These are phyloP conservation scores for Scomber japonicus DNA, from an alignment of 2,113 vertebrate genomes.

Conservation along the genomic window DNA sequence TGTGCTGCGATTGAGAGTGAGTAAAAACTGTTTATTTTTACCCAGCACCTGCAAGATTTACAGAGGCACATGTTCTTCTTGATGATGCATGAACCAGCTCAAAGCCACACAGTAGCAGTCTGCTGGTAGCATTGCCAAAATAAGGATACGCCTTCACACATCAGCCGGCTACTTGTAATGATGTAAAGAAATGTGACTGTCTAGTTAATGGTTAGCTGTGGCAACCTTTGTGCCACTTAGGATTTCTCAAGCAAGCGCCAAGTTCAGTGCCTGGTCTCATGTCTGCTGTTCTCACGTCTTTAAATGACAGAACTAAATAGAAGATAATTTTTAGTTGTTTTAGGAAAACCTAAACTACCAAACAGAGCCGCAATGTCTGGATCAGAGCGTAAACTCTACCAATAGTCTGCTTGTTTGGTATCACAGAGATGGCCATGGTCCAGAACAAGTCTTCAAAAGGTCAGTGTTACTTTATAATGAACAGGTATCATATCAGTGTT, in stretches of 20 bases:
- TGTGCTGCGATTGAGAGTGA: neutral
- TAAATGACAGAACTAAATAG: constrained; percentile 34
- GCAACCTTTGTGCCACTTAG: constrained; percentile 91
- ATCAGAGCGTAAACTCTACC: constrained; percentile 29
- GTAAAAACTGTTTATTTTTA: neutral
- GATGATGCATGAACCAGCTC: neutral
- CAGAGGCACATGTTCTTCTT: neutral
- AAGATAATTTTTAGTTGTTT: constrained; percentile 21
- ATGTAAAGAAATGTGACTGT: constrained; percentile 64
- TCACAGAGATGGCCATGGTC: constrained; percentile 83
- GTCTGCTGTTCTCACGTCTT: constrained; percentile 17
- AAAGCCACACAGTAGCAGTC: constrained; percentile 28
- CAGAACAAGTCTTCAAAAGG: constrained; percentile 87
- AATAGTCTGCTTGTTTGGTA: constrained; percentile 39
- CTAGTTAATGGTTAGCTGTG: constrained; percentile 95
- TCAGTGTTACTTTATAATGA: constrained; percentile 61
- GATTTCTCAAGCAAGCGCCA: constrained; percentile 83
- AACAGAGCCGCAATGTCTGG: constrained; percentile 16
- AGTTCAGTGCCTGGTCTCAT: constrained; percentile 48
- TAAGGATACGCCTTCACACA: constrained; percentile 33
- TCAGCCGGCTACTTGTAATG: constrained; percentile 69
- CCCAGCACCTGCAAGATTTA: neutral
- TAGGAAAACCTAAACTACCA: constrained; percentile 27
- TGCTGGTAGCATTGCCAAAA: constrained; percentile 5
- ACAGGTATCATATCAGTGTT: neutral